Evolutionary conservation across 2,797 vertebrate genomes (phyloP), one percentile per base, ranked within the genome.

Genomic region (Prunella strophiata): DNA sequence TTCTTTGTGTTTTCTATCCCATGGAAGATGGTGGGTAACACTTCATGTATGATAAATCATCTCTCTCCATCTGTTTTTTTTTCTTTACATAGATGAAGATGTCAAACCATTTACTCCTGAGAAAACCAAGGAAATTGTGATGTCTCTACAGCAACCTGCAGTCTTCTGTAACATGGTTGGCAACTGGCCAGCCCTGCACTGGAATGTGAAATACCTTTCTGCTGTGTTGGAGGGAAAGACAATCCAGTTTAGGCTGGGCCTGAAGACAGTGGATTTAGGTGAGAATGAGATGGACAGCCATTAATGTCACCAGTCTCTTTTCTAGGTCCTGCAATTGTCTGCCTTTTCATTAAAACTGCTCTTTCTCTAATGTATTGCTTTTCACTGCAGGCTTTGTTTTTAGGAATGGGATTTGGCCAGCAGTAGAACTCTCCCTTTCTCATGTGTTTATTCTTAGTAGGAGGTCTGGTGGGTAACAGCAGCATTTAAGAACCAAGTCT

Each of bases 231-330:
- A 83, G 42, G 98, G 98, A 92, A 98, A 97, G 93, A 89, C 29
- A 20, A 85, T 99, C 65, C 96, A 91, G 61, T 99, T 99, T 96
- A 98, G 99, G 88, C 98, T 99, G 19, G 99, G 99, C 23, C 97
- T 96, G 88, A 98, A 95, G 95, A 94, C 83, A 1, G 65, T 91
- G 59, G 97, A 89, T 36, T 97, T 98, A 95, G 97, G 99, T 99
- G 98, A 97, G 98, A 38, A 68, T 16, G 30, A 87, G 15, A 9
- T 54, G 43, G 27, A 58, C 16, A 30, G n/a, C 8, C 10, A 8
- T 43, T 83, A 45, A 27, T 58, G 13, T 76, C 70, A 68, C 29
- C 78, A 18, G 34, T 65, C 32, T 73, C 13, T 51, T 38, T 71
- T 68, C 57, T n/a, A 71, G 29, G 36, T 92, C 67, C 55, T 89